Conservation (phyloP, 2,888 invertebrate genomes). For the Folsomia manolachei region DNA sequence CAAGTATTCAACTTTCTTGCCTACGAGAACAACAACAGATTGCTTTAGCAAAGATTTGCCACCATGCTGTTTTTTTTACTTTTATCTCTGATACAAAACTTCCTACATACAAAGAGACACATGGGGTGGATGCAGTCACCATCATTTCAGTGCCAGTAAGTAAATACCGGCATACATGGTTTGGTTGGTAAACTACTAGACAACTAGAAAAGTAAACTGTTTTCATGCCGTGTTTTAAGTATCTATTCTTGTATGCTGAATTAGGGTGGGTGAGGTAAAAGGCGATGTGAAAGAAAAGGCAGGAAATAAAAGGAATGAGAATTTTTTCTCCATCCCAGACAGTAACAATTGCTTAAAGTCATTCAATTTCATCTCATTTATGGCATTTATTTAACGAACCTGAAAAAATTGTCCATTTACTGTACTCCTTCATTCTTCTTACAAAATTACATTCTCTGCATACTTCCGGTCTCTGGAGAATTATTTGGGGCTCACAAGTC, state of each 20-base stretch:
- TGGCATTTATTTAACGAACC: conserved; percentile 4
- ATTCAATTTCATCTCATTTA: conserved; percentile 14
- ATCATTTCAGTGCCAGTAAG: no score
- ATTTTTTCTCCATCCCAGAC: not conserved
- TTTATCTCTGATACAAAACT: not conserved
- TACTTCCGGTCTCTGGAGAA: not conserved
- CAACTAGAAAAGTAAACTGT: no score
- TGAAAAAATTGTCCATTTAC: not conserved
- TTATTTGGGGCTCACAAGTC: not conserved
- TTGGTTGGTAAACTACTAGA: no score
- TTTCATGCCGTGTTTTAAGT: no score
- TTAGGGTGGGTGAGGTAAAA: no score
- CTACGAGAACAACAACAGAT: not conserved
- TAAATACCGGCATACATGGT: no score
- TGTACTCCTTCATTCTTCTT: not conserved
- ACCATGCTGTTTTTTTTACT: not conserved
- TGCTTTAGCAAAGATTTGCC: not conserved
- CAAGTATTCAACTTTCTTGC: not conserved
- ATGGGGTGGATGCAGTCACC: no score
- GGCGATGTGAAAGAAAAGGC: not conserved
- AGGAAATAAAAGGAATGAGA: not conserved
- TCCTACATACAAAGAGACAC: not conserved
- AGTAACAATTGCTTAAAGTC: conserved; percentile 11
- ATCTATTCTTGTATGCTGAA: no score
- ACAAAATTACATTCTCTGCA: not conserved